phyloP scores from a whole-genome alignment of 2,797 vertebrate species.

The Meriones psammophilus region DNA sequence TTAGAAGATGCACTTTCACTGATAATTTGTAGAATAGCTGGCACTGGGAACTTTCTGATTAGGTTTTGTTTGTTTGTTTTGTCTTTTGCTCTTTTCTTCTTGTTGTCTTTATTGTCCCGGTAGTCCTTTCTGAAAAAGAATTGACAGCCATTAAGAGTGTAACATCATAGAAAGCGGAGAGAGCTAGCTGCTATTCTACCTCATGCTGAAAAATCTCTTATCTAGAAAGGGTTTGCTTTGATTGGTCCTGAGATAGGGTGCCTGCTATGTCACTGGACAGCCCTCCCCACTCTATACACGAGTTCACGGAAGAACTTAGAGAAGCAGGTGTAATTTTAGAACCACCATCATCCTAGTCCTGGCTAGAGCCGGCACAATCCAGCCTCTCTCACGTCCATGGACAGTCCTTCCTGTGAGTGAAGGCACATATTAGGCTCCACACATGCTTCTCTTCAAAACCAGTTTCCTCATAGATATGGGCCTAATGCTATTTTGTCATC shows the following conservation, averaged over 20 bases:
- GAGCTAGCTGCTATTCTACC: not conserved
- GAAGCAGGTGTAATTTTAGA: not conserved
- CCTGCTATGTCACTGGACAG: not conserved
- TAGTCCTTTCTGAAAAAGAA: not conserved
- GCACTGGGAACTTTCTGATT: not conserved
- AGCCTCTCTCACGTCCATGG: not conserved
- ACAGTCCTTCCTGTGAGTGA: conserved; percentile 36
- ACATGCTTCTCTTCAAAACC: not conserved
- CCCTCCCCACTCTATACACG: not conserved
- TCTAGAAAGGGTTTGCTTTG: not conserved
- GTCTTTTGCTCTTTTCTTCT: not conserved
- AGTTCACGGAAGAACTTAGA: not conserved
- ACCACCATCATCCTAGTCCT: not conserved
- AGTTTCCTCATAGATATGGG: not conserved
- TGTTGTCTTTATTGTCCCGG: not conserved
- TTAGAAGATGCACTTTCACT: not conserved
- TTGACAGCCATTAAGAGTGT: not conserved
- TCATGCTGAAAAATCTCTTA: not conserved
- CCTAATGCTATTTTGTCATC: not conserved
- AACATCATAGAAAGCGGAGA: not conserved
- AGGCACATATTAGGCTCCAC: not conserved
- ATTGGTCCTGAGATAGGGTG: not conserved
- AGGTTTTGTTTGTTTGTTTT: not conserved
- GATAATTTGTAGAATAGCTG: not conserved
- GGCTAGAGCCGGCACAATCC: not conserved